These are phyloP conservation scores for Melanostigma gelatinosum DNA, from an alignment of 2,113 vertebrate genomes.

Conservation along the genomic window DNA sequence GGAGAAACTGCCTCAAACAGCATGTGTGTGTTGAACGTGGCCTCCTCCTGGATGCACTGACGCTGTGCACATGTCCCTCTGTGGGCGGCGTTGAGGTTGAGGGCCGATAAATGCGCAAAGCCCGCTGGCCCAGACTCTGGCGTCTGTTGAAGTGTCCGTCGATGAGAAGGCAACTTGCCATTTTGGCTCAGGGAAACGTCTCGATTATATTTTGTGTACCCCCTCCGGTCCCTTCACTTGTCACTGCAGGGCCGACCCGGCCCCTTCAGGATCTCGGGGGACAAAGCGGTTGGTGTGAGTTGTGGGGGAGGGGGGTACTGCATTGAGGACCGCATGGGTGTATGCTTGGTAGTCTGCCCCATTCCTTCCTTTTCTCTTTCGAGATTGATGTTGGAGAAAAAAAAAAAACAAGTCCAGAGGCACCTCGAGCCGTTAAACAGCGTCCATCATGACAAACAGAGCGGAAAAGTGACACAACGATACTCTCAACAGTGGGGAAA, in stretches of 20 bases:
- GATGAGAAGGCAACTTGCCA: slow-evolving; percentile 47
- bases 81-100: slow-evolving; percentile 28
- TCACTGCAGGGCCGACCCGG: slow-evolving; percentile 14
- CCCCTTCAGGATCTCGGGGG: not conserved
- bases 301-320: not conserved
- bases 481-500: slow-evolving; percentile 42
- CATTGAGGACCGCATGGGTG: slow-evolving; percentile 24
- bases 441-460: slow-evolving; percentile 49
- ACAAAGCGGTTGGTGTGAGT: not conserved
- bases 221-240: not conserved
- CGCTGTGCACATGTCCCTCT: slow-evolving; percentile 11
- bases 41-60: slow-evolving; percentile 3
- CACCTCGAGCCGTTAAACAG: slow-evolving; percentile 39
- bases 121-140: not conserved
- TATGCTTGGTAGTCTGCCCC: slow-evolving; percentile 47
- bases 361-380: slow-evolving; percentile 25
- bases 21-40: slow-evolving; percentile 17
- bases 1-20: slow-evolving; percentile 40
- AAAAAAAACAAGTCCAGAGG: slow-evolving; percentile 33
- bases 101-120: not conserved
- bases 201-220: slow-evolving; percentile 1
- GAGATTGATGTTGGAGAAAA: slow-evolving; percentile 17
- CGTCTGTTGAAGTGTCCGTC: slow-evolving; percentile 47
- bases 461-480: slow-evolving; percentile 40
- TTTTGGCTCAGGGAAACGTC: slow-evolving; percentile 30